Evolutionary conservation across 2,113 vertebrate genomes (phyloP).

Genomic region (Variabilichromis moorii): DNA sequence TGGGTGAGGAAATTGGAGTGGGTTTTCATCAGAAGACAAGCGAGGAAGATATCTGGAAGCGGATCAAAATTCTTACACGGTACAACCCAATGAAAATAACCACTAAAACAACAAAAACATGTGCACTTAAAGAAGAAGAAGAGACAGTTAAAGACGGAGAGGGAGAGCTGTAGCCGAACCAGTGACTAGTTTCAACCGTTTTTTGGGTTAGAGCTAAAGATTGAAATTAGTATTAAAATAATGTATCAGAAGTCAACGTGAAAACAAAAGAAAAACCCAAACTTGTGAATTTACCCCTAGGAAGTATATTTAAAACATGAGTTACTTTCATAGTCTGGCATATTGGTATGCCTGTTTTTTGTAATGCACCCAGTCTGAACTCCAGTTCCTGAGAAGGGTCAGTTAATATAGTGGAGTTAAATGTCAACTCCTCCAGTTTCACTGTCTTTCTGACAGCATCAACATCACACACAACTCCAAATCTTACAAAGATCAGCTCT

Average conservation of each 20-base stretch:
- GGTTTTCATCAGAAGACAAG: conserved; percentile 6
- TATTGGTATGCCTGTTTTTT: neutral
- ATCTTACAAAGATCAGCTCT: conserved; percentile 44
- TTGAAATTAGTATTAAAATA: neutral
- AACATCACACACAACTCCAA: conserved; percentile 21
- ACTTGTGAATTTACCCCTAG: neutral
- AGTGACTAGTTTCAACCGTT: neutral
- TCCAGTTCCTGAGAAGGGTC: conserved; percentile 1
- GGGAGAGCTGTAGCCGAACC: neutral
- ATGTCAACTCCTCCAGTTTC: conserved; percentile 39
- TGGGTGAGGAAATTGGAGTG: neutral
- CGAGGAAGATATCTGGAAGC: neutral
- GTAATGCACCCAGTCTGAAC: neutral
- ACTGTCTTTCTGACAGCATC: conserved; percentile 35
- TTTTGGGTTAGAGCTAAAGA: neutral
- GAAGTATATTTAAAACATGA: neutral
- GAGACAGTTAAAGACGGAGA: neutral
- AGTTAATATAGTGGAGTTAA: conserved; percentile 39
- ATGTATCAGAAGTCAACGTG: neutral
- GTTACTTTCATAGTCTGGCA: neutral
- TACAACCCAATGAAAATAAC: neutral
- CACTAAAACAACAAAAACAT: neutral
- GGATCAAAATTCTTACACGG: neutral
- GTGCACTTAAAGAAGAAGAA: neutral
- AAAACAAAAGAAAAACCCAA: neutral